Base-by-base conservation (phyloP, 2,888 invertebrate genomes). In the Idaea dimidiata region DNA sequence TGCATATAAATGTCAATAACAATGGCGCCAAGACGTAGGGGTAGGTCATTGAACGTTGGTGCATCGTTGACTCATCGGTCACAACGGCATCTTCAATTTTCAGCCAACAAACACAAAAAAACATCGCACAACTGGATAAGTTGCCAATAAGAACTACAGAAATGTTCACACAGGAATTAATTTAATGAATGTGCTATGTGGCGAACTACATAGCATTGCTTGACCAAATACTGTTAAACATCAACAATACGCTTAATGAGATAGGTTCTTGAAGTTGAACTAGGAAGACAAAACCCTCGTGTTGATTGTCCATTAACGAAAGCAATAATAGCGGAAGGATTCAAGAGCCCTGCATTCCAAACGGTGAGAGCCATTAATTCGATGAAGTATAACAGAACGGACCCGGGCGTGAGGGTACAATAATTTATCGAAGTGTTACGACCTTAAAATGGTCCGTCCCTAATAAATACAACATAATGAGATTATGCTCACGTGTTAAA, bases 41-140 rank as follows among this genome's bases (percentile, higher is more conserved):
- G 80, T 78, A 82, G 89, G 87, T 89, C 88, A 82, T 81, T 76
- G 88, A 87, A 86, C 91, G 81, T 80, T 71, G 75, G 68, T 74
- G 75, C 80, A 77, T 78, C 73, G 79, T 74, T 88, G 89, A 89
- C 70, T 89, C 89, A 89, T 79, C 80, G 75, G 73, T 76, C 82
- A 80, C 72, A 74, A 74, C 69, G 73, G 71, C 74, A 79, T 79
- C 83, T 82, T 71, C 74, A 76, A 75, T 76, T 76, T 73, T 60
- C 67, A 69, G 72, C 72, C 67, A 69, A 72, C 72, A 68, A 62
- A 64, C 33, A 64, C 63, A 61, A 63, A 60, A 56, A 62, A 58
- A 54, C 63, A 57, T 66, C 66, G 63, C 60, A 62, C 57, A 43
- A 43, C 43, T 43, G 7, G 10, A 43, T 43, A 10, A 43, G 43